Evolutionary conservation across 2,888 invertebrate genomes (phyloP).

Genomic region (Diadegma fenestrale): DNA sequence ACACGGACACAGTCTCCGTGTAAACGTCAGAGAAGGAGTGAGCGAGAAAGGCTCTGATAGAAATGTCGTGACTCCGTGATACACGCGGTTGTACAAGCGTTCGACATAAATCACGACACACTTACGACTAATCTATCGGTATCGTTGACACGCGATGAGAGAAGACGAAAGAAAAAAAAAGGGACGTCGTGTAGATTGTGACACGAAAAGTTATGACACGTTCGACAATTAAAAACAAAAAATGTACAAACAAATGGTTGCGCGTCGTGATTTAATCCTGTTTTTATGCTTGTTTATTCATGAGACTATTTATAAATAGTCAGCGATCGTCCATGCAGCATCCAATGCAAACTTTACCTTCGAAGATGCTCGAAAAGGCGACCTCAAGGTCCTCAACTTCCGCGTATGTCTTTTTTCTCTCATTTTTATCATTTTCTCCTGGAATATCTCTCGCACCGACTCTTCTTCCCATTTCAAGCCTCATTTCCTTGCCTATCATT

Average conservation of each 20-base stretch:
- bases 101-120: constrained; percentile 49
- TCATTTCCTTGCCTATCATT: constrained; percentile 71
- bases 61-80: constrained; percentile 56
- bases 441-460: constrained; percentile 57
- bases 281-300: constrained; percentile 24
- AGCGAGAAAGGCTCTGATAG: constrained; percentile 20
- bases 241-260: background rate
- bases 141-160: constrained; percentile 43
- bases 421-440: constrained; percentile 53
- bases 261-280: constrained; percentile 9
- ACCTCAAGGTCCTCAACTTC: constrained; percentile 78
- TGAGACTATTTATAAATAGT: constrained; percentile 22
- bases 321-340: constrained; percentile 19
- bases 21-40: background rate
- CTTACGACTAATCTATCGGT: constrained; percentile 46
- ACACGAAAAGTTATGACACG: constrained; percentile 19
- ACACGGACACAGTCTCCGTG: background rate
- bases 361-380: constrained; percentile 74
- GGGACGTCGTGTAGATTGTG: background rate
- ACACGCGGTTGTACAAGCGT: constrained; percentile 33
- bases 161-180: constrained; percentile 6
- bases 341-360: constrained; percentile 47
- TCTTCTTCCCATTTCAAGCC: constrained; percentile 63
- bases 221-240: background rate
- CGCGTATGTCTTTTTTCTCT: constrained; percentile 71